These are phyloP conservation scores for Phylloscopus trochilus DNA, from an alignment of 2,113 vertebrate genomes.

Conservation along the genomic window DNA sequence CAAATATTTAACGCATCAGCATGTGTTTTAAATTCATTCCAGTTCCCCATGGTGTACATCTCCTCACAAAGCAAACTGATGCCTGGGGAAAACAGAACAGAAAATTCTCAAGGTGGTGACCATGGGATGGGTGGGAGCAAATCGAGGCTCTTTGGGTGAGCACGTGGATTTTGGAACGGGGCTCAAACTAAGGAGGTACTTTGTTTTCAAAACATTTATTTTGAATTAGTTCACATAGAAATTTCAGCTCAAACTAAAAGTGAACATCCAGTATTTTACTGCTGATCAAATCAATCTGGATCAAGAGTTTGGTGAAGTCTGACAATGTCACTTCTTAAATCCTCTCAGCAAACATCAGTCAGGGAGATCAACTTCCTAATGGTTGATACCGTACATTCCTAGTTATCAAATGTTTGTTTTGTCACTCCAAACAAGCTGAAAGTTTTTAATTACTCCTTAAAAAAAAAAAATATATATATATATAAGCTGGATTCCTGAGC, in stretches of 20 bases:
- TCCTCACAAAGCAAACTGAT: background rate
- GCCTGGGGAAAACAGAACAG: background rate
- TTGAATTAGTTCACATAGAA: background rate
- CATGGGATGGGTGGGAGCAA: background rate
- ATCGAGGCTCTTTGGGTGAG: accelerated
- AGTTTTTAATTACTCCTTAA: background rate
- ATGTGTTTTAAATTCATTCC: background rate
- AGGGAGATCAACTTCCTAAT: background rate
- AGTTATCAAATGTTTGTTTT: background rate
- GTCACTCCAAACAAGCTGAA: background rate
- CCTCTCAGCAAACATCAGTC: background rate
- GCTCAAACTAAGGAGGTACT: too few species aligned
- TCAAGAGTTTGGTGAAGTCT: background rate
- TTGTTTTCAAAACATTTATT: background rate
- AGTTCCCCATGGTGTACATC: accelerated
- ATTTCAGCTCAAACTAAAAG: background rate
- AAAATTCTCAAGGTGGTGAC: background rate
- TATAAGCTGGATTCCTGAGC: background rate
- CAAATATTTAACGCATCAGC: background rate
- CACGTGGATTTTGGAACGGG: background rate
- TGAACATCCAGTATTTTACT: background rate
- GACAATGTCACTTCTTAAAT: background rate
- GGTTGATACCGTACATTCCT: accelerated
- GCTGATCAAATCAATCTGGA: background rate
- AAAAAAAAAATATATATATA: background rate